These are phyloP conservation scores for Aphaenogaster floridana DNA, from an alignment of 1,140 invertebrate genomes.

Conservation along the genomic window DNA sequence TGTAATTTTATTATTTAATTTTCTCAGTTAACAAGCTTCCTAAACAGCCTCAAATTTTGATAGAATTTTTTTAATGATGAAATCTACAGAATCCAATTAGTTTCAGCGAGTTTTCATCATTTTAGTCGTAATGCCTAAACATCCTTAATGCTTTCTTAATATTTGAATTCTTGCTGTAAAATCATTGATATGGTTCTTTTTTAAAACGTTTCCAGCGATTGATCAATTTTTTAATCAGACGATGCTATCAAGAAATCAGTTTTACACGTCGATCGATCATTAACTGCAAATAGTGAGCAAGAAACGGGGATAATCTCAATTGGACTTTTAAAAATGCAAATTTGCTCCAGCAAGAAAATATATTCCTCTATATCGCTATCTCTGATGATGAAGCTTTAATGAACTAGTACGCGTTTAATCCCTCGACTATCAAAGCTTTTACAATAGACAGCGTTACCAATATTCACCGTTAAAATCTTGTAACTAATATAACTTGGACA, in stretches of 20 bases:
- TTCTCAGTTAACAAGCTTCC: too few species aligned
- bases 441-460: neutral
- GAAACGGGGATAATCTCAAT: neutral
- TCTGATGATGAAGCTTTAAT: constrained; percentile 10
- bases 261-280: neutral
- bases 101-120: too few species aligned
- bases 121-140: too few species aligned
- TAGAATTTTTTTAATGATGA: too few species aligned
- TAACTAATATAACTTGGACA: neutral
- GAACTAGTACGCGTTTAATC: neutral
- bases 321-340: constrained; percentile 10
- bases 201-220: neutral
- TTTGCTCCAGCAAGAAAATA: neutral
- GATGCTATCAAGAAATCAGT: neutral
- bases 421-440: neutral
- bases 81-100: too few species aligned
- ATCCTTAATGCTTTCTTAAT: neutral
- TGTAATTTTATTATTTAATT: too few species aligned
- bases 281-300: neutral
- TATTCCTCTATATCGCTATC: neutral
- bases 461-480: neutral
- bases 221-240: neutral
- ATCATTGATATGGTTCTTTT: neutral
- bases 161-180: neutral
- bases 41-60: too few species aligned